Conservation (phyloP, 92 coral and sea anemone genomes). For the Ricordea florida region DNA sequence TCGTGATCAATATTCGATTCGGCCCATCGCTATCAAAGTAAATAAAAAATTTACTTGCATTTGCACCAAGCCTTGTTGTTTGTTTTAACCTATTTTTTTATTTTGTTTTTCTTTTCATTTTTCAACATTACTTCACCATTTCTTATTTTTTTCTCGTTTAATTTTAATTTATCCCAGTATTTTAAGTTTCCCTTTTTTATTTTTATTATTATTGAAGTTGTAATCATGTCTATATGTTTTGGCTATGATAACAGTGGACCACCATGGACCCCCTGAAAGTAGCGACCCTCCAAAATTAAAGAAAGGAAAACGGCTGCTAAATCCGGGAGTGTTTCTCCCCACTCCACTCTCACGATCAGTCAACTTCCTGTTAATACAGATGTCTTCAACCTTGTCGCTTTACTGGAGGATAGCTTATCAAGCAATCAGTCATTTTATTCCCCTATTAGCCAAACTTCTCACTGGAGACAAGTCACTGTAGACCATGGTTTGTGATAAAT, state of each 20-base stretch:
- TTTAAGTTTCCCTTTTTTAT: neutral
- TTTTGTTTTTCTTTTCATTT: neutral
- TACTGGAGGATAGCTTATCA: too few species aligned
- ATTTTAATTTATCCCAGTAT: neutral
- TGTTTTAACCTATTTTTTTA: neutral
- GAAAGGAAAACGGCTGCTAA: too few species aligned
- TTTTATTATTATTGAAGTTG: neutral
- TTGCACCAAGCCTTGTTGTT: too few species aligned
- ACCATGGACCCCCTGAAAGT: neutral
- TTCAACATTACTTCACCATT: neutral
- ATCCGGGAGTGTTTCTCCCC: too few species aligned
- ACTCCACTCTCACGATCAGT: too few species aligned
- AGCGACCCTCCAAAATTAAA: too few species aligned
- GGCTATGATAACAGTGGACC: conserved; percentile 22
- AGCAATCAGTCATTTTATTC: too few species aligned
- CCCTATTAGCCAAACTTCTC: too few species aligned
- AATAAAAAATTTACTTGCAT: neutral
- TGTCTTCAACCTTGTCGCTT: too few species aligned
- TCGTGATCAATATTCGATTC: neutral
- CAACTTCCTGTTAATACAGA: too few species aligned
- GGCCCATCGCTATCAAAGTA: neutral
- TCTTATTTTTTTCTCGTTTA: neutral
- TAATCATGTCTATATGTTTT: neutral
- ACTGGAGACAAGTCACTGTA: too few species aligned
- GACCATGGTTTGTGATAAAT: too few species aligned